Conservation (phyloP, 2,113 vertebrate genomes). For the Nematolebias whitei region DNA sequence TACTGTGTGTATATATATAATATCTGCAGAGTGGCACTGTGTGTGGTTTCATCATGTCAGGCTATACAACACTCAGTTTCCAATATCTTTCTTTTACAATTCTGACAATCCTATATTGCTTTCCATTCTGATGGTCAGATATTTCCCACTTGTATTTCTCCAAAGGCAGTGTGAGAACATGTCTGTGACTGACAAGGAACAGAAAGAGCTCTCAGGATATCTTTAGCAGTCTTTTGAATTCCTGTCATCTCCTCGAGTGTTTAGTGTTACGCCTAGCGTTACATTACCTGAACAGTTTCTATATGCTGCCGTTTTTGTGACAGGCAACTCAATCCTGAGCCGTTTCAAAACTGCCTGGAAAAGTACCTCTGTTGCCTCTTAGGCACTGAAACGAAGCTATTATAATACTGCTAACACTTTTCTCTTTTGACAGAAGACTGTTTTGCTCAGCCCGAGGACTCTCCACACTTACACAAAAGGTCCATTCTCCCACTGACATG, state of each 20-base stretch:
- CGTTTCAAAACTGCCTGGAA: conserved; percentile 45
- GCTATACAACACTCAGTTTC: conserved; percentile 16
- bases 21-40: conserved; percentile 1
- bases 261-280: conserved; percentile 50
- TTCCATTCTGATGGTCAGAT: conserved; percentile 46
- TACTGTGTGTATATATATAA: too few relatives aligned
- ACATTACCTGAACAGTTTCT: conserved; percentile 39
- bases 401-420: conserved; percentile 40
- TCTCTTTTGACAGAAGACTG: conserved; percentile 38
- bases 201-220: conserved; percentile 53
- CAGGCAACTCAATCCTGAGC: conserved; percentile 50
- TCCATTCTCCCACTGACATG: conserved; percentile 51
- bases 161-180: conserved; percentile 33
- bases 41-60: conserved; percentile 12
- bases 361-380: conserved; percentile 33
- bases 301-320: conserved; percentile 23
- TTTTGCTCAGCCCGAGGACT: conserved; percentile 41
- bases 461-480: conserved; percentile 67
- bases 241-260: conserved; percentile 51
- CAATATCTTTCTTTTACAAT: conserved; percentile 25
- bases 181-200: conserved; percentile 47
- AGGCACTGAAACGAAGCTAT: conserved; percentile 56
- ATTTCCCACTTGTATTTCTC: conserved; percentile 30
- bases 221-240: conserved; percentile 47
- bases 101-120: conserved; percentile 22